Evolutionary conservation across 2,888 invertebrate species (phyloP), one percentile per base, ranked within the genome.

Genomic region (Scelioninae gen. 1): DNA sequence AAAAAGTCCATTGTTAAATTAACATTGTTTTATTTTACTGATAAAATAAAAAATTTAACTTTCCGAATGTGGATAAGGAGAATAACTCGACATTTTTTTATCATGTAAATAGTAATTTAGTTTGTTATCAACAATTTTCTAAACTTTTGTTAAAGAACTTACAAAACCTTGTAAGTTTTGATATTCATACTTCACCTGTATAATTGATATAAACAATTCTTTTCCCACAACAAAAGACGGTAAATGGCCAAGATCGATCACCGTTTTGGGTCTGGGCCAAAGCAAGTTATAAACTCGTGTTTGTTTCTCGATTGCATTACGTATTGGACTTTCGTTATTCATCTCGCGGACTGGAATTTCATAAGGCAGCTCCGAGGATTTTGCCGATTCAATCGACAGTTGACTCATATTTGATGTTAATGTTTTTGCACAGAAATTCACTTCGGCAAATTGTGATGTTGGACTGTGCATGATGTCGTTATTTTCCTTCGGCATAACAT

Each of bases 251-350:
- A 94, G 90, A 86, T 94, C 94, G 10, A 93, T 88, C 32, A 95
- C 92, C 68, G 92, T 93, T 87, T 94, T 94, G 0, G 95, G 95
- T 82, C 93, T 94, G 1, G 95, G 95, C 95, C 95, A 95, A 47
- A 95, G 86, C 10, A 92, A 84, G 77, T 85, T 88, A 82, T 90
- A 92, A 81, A 91, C 85, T 5, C 89, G 86, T 23, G 87, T 86
- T 85, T 23, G 23, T 23, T 88, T 91, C 4, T 89, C 88, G 11
- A 80, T 56, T 8, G 72, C 31, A 68, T 82, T 87, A 79, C 88
- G 87, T 5, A 84, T 84, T n/a, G 91, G 90, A 82, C 90, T 92
- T 16, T 89, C 88, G 51, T 82, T 85, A 31, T 85, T 87, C 0
- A 87, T 83, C 74, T 91, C 91, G 10, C 88, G 87, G 58, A 85